phyloP scores from a whole-genome alignment of 1,140 invertebrate genomes.

The Dysdera silvatica region DNA sequence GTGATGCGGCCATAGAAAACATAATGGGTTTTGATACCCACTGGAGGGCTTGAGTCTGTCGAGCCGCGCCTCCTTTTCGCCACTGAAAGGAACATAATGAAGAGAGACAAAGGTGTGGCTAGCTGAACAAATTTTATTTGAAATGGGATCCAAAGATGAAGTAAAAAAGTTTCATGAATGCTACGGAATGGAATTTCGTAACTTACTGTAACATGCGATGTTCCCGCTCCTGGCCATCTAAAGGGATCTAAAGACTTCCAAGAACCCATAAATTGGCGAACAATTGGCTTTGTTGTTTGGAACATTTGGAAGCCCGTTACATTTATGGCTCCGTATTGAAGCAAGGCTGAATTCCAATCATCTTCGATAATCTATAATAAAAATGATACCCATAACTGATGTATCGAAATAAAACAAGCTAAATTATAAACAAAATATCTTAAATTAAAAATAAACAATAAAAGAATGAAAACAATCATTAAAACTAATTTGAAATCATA shows the following conservation, averaged over 20 bases:
- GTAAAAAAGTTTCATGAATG: too few relatives aligned
- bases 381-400: neutral
- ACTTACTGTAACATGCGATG: slow-evolving; percentile 24
- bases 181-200: too few relatives aligned
- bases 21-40: too few relatives aligned
- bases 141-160: too few relatives aligned
- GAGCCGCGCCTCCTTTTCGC: too few relatives aligned
- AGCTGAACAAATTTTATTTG: too few relatives aligned
- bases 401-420: neutral
- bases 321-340: slow-evolving; percentile 88
- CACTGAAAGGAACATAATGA: too few relatives aligned
- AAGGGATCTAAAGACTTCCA: slow-evolving; percentile 51
- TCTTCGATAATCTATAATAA: slow-evolving; percentile 74
- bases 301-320: slow-evolving; percentile 90
- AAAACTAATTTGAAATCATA: neutral
- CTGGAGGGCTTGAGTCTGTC: too few relatives aligned
- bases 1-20: too few relatives aligned
- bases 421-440: too few relatives aligned
- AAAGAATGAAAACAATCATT: neutral
- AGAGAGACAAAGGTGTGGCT: too few relatives aligned
- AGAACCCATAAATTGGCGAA: slow-evolving; percentile 46
- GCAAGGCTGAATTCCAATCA: slow-evolving; percentile 77
- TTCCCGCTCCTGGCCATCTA: slow-evolving; percentile 55
- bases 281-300: slow-evolving; percentile 43
- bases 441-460: neutral